Conservation (phyloP, 92 coral and sea anemone species). For the Heteractis magnifica region DNA sequence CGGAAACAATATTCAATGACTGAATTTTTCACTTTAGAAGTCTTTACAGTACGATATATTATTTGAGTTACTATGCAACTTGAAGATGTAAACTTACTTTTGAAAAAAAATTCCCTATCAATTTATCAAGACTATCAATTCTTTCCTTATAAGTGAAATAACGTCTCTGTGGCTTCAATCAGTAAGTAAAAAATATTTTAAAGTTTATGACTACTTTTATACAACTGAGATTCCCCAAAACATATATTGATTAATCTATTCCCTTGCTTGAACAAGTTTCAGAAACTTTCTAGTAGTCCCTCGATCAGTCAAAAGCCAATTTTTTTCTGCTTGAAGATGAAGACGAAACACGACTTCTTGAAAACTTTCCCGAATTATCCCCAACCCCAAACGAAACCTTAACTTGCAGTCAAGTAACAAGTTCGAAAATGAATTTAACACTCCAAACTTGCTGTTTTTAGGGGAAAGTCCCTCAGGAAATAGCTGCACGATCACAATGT, state of each 20-base stretch:
- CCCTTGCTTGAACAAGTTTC: not conserved
- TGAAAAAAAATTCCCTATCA: no score
- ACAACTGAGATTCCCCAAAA: not conserved
- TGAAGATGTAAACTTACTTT: no score
- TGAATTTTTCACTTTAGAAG: no score
- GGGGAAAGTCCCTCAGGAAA: constrained; percentile 12
- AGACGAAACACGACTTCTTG: not conserved
- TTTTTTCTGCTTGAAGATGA: not conserved
- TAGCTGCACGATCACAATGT: not conserved
- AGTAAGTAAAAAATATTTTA: no score
- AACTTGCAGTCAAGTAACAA: not conserved
- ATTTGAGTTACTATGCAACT: no score
- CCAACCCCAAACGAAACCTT: not conserved
- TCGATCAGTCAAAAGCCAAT: not conserved
- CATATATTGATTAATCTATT: not conserved
- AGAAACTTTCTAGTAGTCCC: not conserved
- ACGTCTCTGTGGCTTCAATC: no score
- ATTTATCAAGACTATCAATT: no score
- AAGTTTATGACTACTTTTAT: no score
- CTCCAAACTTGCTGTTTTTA: not conserved
- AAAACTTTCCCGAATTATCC: not conserved
- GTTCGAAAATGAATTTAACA: not conserved
- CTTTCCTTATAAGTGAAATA: no score
- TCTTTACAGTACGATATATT: no score
- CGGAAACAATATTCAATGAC: no score